phyloP scores from a whole-genome alignment of 2,113 vertebrate species.

The Ploceus nigricollis region DNA sequence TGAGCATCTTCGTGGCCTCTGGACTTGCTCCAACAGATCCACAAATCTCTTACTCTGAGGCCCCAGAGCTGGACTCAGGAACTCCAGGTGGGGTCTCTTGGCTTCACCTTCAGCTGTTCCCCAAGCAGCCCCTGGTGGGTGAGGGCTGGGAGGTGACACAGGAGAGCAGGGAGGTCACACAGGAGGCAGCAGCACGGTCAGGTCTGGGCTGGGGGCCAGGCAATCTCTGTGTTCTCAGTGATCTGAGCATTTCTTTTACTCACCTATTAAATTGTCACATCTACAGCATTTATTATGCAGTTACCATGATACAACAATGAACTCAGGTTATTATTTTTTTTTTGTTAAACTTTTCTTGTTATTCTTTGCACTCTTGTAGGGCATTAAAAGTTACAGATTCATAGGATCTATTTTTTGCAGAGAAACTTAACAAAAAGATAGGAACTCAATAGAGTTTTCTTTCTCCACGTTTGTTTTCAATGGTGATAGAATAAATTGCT shows the following conservation, averaged over 20 bases:
- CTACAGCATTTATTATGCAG: not conserved
- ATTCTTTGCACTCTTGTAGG: not conserved
- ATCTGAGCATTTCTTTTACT: not conserved
- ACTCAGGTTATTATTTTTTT: not conserved
- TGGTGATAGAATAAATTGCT: not conserved
- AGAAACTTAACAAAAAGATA: not conserved
- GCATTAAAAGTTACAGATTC: not conserved
- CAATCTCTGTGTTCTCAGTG: not conserved
- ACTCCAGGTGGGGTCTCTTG: not conserved
- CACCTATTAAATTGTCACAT: not conserved
- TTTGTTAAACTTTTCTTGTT: not conserved
- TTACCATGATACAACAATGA: not conserved
- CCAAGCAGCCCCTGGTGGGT: not conserved
- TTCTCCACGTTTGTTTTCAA: not conserved
- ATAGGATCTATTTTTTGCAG: not conserved
- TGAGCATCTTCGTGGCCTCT: not conserved
- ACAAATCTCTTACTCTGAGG: not conserved
- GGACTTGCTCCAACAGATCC: not conserved
- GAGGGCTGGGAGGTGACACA: not conserved
- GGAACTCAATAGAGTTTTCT: not conserved
- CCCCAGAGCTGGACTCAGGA: not conserved
- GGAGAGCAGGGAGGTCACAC: not conserved
- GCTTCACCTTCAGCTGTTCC: fast-evolving
- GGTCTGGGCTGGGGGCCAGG: fast-evolving
- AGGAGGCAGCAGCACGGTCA: not conserved